Conservation (phyloP, 2,113 vertebrate species). For the Syrmaticus mikado region DNA sequence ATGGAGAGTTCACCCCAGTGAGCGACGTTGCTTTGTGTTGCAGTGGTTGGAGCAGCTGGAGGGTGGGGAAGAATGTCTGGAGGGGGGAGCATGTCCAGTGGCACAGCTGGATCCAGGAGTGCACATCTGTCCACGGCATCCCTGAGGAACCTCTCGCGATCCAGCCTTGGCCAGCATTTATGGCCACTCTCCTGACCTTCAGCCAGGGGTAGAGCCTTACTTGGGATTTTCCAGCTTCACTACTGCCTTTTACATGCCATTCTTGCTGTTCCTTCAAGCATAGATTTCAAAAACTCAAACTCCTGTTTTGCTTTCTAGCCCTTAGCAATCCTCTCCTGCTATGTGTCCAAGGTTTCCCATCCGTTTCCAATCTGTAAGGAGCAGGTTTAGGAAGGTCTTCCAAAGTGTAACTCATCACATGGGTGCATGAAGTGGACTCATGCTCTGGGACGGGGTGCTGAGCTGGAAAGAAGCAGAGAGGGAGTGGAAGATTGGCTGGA, state of each 20-base stretch:
- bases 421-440: neutral
- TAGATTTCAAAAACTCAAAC: neutral
- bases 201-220: neutral
- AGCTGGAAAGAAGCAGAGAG: neutral
- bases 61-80: neutral
- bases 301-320: neutral
- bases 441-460: neutral
- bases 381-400: neutral
- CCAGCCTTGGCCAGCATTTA: neutral
- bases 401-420: neutral
- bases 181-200: neutral
- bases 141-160: neutral
- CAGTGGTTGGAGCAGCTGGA: neutral
- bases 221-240: constrained; percentile 3
- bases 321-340: neutral
- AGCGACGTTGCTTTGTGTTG: fast-evolving
- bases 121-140: constrained; percentile 10
- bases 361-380: neutral
- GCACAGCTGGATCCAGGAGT: constrained; percentile 21
- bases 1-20: fast-evolving
- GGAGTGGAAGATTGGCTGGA: neutral
- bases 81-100: neutral
- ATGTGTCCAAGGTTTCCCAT: neutral
- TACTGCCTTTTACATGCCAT: neutral
- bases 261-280: neutral